Base-by-base conservation (phyloP, 2,113 vertebrate genomes). In the Apteryx mantelli region DNA sequence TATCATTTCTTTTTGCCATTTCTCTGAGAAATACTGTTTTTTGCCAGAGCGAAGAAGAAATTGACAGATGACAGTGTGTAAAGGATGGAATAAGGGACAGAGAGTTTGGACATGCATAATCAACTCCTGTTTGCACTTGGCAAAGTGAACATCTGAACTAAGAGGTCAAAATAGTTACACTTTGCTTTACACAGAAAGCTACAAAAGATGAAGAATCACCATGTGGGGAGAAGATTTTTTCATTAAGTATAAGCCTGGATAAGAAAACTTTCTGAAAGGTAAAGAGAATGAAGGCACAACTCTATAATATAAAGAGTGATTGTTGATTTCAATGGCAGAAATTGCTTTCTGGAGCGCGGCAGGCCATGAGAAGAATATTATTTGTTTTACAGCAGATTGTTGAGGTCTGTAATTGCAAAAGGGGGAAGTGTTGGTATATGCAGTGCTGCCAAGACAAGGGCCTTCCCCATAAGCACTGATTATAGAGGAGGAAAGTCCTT, bases 371-470 rank as follows among this genome's bases (percentile, higher is more conserved):
- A 66, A 36, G 34, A 60, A 34, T 34, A 60, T 34, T 60, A 60
- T 60, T 60, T 60, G 56, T 32, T 60, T 60, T 19, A 26, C 34
- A 60, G 56, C 22, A 78, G 34, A 82, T 32, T 28, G 18, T 30
- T 58, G 36, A 66, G 68, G 44, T 42, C 40, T 28, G 34, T 13
- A 38, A 74, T 20, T 55, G 65, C 58, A 74, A 86, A 86, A 86
- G 14, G 75, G 83, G 89, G 83, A 91, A 91, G 89, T 42, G 89
- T 91, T 86, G 77, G 89, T 86, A 81, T 53, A 91, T 86, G 89
- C 89, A 91, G 82, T 91, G 89, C 76, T 76, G 89, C 89, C 89
- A 91, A 83, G 82, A 86, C 89, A 91, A 91, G 89, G 89, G 82
- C 89, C 82, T 91, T 91, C 83, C 89, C 89, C 89, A 68, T 81